Evolutionary conservation across 2,888 invertebrate genomes (phyloP).

Genomic region (Oxyteleia sp.): DNA sequence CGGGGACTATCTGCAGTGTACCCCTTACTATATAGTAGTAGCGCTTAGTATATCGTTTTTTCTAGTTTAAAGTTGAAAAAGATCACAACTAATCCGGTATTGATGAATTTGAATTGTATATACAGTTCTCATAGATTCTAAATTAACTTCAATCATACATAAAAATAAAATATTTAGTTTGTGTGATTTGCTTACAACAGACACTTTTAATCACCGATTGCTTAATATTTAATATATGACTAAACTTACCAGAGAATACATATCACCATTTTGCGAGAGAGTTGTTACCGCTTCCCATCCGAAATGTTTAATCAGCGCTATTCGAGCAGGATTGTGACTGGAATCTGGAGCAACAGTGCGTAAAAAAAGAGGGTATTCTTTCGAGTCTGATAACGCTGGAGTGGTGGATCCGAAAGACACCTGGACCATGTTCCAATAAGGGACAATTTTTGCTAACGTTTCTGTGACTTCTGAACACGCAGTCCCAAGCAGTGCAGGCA

Average conservation of each 20-base stretch:
- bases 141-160: too few relatives aligned
- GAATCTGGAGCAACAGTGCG: slow-evolving; percentile 96
- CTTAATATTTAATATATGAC: too few relatives aligned
- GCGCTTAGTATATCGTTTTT: too few relatives aligned
- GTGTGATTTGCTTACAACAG: too few relatives aligned
- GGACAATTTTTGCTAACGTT: slow-evolving; percentile 96
- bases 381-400: slow-evolving; percentile 95
- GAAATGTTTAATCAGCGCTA: slow-evolving; percentile 93
- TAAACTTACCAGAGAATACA: slow-evolving; percentile 91
- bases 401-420: slow-evolving; percentile 97
- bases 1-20: too few relatives aligned
- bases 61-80: too few relatives aligned
- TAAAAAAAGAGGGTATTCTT: slow-evolving; percentile 96
- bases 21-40: too few relatives aligned
- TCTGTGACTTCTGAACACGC: slow-evolving; percentile 97
- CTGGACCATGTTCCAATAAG: slow-evolving; percentile 97
- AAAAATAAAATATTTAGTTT: too few relatives aligned
- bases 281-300: slow-evolving; percentile 96
- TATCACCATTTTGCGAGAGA: slow-evolving; percentile 95
- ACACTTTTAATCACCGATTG: too few relatives aligned
- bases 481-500: slow-evolving; percentile 95
- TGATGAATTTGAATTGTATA: too few relatives aligned
- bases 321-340: slow-evolving; percentile 95
- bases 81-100: too few relatives aligned
- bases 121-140: too few relatives aligned